phyloP scores from a whole-genome alignment of 2,113 vertebrate genomes.

The Percina caprodes region DNA sequence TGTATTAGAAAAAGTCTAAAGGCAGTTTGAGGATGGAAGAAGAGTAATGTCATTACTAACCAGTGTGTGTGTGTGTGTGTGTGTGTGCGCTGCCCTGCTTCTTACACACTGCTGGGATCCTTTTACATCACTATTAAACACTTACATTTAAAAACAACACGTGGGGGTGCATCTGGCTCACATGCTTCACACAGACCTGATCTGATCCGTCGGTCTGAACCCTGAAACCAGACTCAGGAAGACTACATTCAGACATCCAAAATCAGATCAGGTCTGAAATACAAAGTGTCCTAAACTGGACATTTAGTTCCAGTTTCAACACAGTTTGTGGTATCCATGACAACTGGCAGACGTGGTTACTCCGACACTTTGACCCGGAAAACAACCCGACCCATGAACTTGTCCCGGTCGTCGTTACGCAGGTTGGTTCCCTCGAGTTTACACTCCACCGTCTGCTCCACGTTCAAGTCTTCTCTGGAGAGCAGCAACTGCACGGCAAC shows the following conservation, averaged over 20 bases:
- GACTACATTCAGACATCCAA: constrained; percentile 1
- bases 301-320: constrained; percentile 10
- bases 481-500: constrained; percentile 90
- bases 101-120: background rate
- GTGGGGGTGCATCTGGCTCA: constrained; percentile 17
- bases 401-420: constrained; percentile 90
- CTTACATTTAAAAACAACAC: constrained; percentile 29
- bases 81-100: background rate
- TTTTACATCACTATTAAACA: constrained; percentile 23
- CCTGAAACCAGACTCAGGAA: background rate
- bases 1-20: background rate
- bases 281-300: constrained; percentile 1
- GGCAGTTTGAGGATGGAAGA: background rate
- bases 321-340: constrained; percentile 25
- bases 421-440: constrained; percentile 90
- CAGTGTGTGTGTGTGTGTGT: background rate
- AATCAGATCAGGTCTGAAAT: constrained; percentile 51
- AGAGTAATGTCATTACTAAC: background rate
- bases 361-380: constrained; percentile 89
- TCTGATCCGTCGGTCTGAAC: constrained; percentile 20
- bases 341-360: constrained; percentile 71
- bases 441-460: constrained; percentile 89
- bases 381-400: constrained; percentile 91
- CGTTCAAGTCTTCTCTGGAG: constrained; percentile 74
- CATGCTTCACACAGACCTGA: constrained; percentile 56